These are phyloP conservation scores for Ichneumoninae sp. DNA, from an alignment of 2,888 invertebrate genomes.

Conservation along the genomic window DNA sequence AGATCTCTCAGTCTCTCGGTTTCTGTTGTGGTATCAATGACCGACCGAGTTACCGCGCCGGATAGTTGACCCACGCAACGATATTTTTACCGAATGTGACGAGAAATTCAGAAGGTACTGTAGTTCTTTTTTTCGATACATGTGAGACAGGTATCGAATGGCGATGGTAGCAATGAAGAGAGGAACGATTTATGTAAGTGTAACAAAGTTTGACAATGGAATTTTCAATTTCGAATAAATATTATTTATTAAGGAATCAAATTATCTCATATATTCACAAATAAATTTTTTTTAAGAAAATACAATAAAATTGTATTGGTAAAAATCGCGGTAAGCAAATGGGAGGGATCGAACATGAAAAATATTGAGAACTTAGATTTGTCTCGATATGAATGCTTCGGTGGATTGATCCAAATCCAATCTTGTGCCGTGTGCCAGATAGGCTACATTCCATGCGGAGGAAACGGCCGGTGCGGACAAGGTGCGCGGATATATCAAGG, in stretches of 20 bases:
- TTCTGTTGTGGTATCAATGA: constrained; percentile 81
- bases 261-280: not conserved
- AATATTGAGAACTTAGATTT: too few species aligned
- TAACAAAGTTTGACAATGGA: not conserved
- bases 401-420: too few species aligned
- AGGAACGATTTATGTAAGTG: not conserved
- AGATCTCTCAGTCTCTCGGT: constrained; percentile 30
- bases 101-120: not conserved
- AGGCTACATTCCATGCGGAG: too few species aligned
- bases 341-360: not conserved
- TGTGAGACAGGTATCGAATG: not conserved
- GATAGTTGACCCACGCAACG: constrained; percentile 69
- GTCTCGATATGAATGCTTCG: too few species aligned
- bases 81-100: not conserved
- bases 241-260: not conserved
- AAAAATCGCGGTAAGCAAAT: not conserved
- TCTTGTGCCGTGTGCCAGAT: too few species aligned
- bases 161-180: not conserved
- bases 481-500: too few species aligned
- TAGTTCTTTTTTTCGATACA: not conserved
- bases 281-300: not conserved
- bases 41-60: constrained; percentile 81
- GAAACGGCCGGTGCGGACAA: too few species aligned
- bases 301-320: not conserved
- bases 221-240: not conserved